These are phyloP conservation scores for Calypte anna DNA, from an alignment of 2,113 vertebrate species.

Conservation along the genomic window DNA sequence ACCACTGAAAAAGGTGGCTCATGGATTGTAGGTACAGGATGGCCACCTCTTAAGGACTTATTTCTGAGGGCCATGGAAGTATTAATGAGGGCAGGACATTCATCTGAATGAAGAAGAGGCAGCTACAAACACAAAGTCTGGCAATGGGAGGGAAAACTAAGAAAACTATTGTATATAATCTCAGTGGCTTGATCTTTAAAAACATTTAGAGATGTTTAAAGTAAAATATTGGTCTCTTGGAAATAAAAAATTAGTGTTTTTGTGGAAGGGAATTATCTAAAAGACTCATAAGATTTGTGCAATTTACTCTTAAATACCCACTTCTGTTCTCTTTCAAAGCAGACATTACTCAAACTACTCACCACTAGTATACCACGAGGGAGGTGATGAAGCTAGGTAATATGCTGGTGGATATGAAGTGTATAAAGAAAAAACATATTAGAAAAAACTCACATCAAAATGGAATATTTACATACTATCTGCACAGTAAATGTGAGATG, in stretches of 20 bases:
- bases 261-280: not conserved
- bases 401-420: not conserved
- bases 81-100: not conserved
- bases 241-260: not conserved
- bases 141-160: not conserved
- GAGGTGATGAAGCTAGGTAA: accelerated
- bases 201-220: not conserved
- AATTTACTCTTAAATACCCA: not conserved
- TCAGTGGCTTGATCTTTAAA: not conserved
- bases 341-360: not conserved
- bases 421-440: not conserved
- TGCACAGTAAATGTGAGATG: not conserved
- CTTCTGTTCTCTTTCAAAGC: not conserved
- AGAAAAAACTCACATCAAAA: not conserved
- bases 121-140: not conserved
- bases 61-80: not conserved
- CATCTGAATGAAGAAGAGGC: not conserved
- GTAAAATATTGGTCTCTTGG: not conserved
- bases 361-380: slow-evolving; percentile 51
- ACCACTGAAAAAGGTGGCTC: not conserved
- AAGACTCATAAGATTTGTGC: not conserved
- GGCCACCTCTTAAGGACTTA: not conserved
- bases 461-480: not conserved
- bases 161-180: not conserved
- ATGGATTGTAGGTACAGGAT: not conserved